Conservation (phyloP, 2,113 vertebrate species). For the Octodon degus region DNA sequence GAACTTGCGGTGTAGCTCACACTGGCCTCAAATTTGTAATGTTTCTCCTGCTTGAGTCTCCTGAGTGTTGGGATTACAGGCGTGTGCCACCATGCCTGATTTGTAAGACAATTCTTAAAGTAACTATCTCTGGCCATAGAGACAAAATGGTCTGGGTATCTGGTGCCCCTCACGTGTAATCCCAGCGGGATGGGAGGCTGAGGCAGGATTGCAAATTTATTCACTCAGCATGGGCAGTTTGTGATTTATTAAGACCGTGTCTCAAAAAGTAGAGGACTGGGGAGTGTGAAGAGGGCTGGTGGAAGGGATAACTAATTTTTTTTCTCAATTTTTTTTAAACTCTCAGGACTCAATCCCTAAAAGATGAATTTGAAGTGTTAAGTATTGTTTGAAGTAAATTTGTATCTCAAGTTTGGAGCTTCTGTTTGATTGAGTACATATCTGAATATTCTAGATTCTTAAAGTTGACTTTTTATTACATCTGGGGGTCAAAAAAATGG, state of each 20-base stretch:
- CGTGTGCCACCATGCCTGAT: not conserved
- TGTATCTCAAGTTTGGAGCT: constrained; percentile 16
- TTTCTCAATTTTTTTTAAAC: not conserved
- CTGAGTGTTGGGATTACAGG: not conserved
- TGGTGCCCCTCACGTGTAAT: not conserved
- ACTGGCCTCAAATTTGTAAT: not conserved
- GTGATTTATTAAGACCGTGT: not conserved
- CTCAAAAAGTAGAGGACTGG: not conserved
- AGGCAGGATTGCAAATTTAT: not conserved
- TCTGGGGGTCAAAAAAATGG: not conserved
- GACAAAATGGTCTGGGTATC: constrained; percentile 36
- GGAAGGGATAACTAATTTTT: not conserved
- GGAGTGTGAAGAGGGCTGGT: not conserved
- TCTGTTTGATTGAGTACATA: constrained; percentile 52
- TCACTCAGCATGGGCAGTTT: not conserved
- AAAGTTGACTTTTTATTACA: constrained; percentile 49
- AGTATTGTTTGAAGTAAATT: constrained; percentile 56
- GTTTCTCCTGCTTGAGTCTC: not conserved
- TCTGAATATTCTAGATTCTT: constrained; percentile 54
- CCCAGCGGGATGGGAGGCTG: not conserved
- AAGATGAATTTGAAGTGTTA: constrained; percentile 34
- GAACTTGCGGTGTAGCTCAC: not conserved
- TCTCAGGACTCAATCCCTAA: constrained; percentile 15
- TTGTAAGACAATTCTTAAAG: not conserved
- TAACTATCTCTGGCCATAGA: constrained; percentile 34